Evolutionary conservation across 2,113 vertebrate species (phyloP).

Genomic region (Seriola quinqueradiata): DNA sequence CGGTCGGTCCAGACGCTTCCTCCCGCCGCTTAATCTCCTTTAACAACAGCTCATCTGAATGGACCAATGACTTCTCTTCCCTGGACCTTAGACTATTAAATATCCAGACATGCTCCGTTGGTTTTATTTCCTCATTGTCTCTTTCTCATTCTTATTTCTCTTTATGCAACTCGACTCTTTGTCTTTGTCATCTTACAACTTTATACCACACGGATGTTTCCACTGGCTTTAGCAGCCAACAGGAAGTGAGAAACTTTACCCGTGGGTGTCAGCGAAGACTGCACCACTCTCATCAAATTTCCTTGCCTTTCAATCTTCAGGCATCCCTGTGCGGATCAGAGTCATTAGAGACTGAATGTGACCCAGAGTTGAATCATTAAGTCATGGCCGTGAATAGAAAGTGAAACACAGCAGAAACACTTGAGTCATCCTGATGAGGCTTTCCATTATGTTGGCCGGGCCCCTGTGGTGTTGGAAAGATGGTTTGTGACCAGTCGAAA

Average conservation of each 20-base stretch:
- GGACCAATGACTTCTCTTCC: not conserved
- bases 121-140: not conserved
- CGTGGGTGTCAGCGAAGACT: not conserved
- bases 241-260: not conserved
- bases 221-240: not conserved
- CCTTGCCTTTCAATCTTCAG: not conserved
- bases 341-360: not conserved
- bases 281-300: too few species aligned
- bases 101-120: not conserved
- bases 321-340: not conserved
- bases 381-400: not conserved
- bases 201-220: not conserved
- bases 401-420: not conserved
- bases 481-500: not conserved
- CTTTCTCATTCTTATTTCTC: not conserved
- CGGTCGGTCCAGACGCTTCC: not conserved
- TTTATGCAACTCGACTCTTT: not conserved
- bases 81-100: not conserved
- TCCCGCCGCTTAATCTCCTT: constrained; percentile 5
- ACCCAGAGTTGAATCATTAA: not conserved
- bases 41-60: not conserved
- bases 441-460: not conserved
- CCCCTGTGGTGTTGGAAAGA: constrained; percentile 1
- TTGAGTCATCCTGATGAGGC: not conserved
- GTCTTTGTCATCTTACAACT: not conserved